A percentile compares a stretch with the other conserved stretches of the same genome.
These are phyloP conservation scores for Hyposoter dolosus DNA, from an alignment of 2,888 invertebrate genomes.

Conservation along the genomic window DNA sequence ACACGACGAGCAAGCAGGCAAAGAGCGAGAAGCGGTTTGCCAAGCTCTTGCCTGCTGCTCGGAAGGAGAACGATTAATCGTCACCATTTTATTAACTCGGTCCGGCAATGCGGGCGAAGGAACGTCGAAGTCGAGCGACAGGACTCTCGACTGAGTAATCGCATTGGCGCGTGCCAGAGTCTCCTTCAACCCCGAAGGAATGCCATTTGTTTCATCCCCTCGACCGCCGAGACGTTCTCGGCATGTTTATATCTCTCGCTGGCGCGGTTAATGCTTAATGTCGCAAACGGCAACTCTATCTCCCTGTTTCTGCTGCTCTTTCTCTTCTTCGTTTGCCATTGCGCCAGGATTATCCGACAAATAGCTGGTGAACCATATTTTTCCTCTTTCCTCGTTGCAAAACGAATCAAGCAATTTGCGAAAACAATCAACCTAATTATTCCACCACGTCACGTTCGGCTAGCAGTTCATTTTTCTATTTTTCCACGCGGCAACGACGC, in stretches of 20 bases:
- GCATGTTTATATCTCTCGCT: constrained; percentile 10
- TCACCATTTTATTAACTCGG: constrained; percentile 70
- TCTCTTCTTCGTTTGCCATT: neutral
- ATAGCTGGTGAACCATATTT: neutral
- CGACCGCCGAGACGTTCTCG: neutral
- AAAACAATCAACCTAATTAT: constrained; percentile 62
- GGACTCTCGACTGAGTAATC: constrained; percentile 78
- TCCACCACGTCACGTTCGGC: constrained; percentile 67
- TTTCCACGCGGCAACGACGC: neutral
- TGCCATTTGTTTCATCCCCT: constrained; percentile 81
- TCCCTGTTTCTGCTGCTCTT: too few species aligned
- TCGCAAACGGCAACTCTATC: neutral
- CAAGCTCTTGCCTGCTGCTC: neutral
- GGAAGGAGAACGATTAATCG: constrained; percentile 56
- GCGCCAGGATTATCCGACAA: constrained; percentile 27
- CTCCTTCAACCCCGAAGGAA: constrained; percentile 70
- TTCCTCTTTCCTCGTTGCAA: neutral
- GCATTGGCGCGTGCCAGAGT: constrained; percentile 79
- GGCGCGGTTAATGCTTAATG: constrained; percentile 12
- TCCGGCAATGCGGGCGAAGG: constrained; percentile 54
- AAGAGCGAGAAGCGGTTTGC: neutral
- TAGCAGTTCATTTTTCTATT: constrained; percentile 70
- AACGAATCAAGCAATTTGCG: constrained; percentile 30
- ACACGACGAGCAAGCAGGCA: neutral
- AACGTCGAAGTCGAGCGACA: constrained; percentile 53